Evolutionary conservation across 1,140 invertebrate species (phyloP).

Genomic region (Meloidogyne hapla): DNA sequence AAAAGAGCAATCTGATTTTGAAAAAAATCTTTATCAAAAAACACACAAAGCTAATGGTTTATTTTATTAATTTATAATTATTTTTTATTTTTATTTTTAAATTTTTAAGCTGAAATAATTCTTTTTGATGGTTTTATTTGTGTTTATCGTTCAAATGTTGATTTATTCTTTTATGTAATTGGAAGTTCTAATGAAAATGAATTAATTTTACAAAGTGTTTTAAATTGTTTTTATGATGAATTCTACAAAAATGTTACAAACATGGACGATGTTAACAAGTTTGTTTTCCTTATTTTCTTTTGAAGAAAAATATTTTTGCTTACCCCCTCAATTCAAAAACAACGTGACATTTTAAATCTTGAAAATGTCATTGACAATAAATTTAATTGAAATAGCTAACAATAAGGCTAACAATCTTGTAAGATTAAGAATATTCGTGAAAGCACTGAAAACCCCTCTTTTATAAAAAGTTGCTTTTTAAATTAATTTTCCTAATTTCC

Average conservation of each 20-base stretch:
- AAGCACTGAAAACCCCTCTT: no score
- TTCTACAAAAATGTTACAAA: conserved; percentile 97
- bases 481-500: no score
- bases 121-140: conserved; percentile 96
- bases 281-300: no score
- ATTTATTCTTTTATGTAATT: conserved; percentile 98
- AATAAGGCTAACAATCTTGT: no score
- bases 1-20: conserved; percentile 93
- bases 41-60: conserved; percentile 77
- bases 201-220: conserved; percentile 86
- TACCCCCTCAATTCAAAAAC: no score
- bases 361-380: no score
- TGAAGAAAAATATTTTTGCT: no score
- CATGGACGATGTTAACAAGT: conserved; percentile 66
- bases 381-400: no score
- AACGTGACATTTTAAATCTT: no score
- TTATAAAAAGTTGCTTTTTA: no score
- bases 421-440: no score
- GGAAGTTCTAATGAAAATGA: conserved; percentile 92
- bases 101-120: conserved; percentile 91
- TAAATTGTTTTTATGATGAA: conserved; percentile 92
- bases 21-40: conserved; percentile 95
- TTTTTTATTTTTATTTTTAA: conserved; percentile 28
- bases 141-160: conserved; percentile 94
- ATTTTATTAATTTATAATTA: conserved; percentile 35